Base-by-base conservation (phyloP, 2,113 vertebrate genomes). In the Xiphias gladius region DNA sequence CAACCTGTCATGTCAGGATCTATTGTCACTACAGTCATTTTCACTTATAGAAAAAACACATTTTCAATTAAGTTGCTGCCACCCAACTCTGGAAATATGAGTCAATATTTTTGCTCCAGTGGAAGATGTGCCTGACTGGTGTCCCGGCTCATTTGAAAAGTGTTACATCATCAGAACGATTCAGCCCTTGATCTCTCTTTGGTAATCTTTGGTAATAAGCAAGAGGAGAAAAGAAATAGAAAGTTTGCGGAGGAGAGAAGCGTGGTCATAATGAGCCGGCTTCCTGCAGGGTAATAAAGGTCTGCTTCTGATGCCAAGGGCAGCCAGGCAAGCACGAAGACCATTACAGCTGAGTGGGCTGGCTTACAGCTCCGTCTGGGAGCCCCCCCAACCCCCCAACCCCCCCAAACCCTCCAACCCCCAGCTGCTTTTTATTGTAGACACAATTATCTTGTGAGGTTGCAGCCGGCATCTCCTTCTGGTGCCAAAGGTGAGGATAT, bases 261-360 rank as follows among this genome's bases (percentile, higher is more conserved):
- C 35, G 35, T 58, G 63, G 82, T 55, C 32, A 55, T 94, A 92
- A 95, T 93, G 89, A 95, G 91, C 77, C 57, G 5, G 78, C 87
- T 89, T 93, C 89, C 86, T 88, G 86, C 83, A 59, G 87, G 79
- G 86, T 93, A 92, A 93, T 92, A 93, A 93, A 91, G 88, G 90
- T 86, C 90, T 91, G 86, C 19, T 24, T 70, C 86, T 93, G 92
- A 93, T 93, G 86, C 92, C 85, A 79, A 85, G 92, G 91, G 92
- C 93, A 93, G 86, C 83, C 84, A 85, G 82, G 86, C 87, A 89
- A 82, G 87, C 94, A 94, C 91, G 84, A 35, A 92, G 86, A 88
- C 92, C 86, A 93, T 94, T 91, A 91, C 77, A 89, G 87, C 85
- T 71, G 85, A 91, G 84, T 76, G 41, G 73, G 61, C 74, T 73